Conservation (phyloP, 2,888 invertebrate genomes). For the Drosophila greeni region DNA sequence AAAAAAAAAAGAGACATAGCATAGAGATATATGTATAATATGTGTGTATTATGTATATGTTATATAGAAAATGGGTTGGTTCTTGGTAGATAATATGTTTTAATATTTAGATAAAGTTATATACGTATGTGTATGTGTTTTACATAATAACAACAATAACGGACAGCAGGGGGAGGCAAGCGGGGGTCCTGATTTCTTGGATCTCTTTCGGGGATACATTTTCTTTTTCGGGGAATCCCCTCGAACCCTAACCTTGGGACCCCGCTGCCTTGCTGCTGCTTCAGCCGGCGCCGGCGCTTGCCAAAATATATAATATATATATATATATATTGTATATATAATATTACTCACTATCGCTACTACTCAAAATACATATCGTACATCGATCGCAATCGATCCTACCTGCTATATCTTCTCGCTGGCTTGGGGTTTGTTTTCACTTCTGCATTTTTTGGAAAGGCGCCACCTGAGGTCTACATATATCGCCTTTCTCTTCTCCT, state of each 20-base stretch:
- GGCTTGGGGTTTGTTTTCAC: constrained; percentile 48
- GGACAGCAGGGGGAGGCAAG: constrained; percentile 57
- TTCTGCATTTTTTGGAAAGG: constrained; percentile 1
- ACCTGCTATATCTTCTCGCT: constrained; percentile 58
- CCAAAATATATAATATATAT: constrained; percentile 47
- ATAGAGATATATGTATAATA: constrained; percentile 18
- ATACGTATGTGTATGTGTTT: constrained; percentile 39
- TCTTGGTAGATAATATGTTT: constrained; percentile 26
- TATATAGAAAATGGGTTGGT: constrained; percentile 46
- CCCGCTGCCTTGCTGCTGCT: constrained; percentile 40
- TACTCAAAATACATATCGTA: constrained; percentile 49
- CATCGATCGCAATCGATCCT: constrained; percentile 36
- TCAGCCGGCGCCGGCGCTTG: constrained; percentile 71
- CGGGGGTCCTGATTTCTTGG: background rate
- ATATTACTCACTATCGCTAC: constrained; percentile 39
- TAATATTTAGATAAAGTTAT: constrained; percentile 39
- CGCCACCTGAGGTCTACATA: background rate
- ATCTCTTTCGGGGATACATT: background rate
- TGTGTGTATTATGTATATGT: constrained; percentile 28
- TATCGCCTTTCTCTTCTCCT: background rate
- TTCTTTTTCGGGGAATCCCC: constrained; percentile 4
- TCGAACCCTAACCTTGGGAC: background rate
- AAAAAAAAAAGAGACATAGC: constrained; percentile 34
- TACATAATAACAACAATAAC: constrained; percentile 61
- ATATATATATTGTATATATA: constrained; percentile 10